These are phyloP conservation scores for Nymphalis io DNA, from an alignment of 1,140 invertebrate species.

Conservation along the genomic window DNA sequence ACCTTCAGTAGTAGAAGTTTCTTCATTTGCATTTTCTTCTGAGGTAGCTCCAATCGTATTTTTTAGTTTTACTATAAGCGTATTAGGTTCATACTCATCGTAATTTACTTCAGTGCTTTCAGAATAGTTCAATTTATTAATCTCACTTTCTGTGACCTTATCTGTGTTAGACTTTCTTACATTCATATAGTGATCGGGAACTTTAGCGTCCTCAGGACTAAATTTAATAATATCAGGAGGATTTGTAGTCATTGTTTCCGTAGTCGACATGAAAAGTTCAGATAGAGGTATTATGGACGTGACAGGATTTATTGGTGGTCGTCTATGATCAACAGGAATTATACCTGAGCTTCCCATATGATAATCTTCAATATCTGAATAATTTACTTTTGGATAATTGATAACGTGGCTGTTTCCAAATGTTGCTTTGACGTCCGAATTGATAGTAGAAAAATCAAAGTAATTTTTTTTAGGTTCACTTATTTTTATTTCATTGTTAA, in stretches of 20 bases:
- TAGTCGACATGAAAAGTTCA: slow-evolving; percentile 36
- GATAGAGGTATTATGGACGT: slow-evolving; percentile 45
- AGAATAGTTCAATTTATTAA: slow-evolving; percentile 14
- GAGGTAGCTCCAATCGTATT: slow-evolving; percentile 49
- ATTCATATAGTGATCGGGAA: slow-evolving; percentile 62
- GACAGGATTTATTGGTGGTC: slow-evolving; percentile 39
- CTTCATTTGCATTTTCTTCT: slow-evolving; percentile 39
- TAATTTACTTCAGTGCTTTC: slow-evolving; percentile 23
- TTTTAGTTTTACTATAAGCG: slow-evolving; percentile 55
- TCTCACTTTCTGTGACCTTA: slow-evolving; percentile 17
- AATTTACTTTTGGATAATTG: slow-evolving; percentile 34
- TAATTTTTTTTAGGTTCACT: background rate
- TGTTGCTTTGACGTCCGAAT: background rate
- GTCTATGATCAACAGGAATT: slow-evolving; percentile 51
- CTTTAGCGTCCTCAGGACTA: slow-evolving; percentile 67
- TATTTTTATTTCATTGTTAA: background rate
- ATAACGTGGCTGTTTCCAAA: slow-evolving; percentile 24
- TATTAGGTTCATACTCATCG: slow-evolving; percentile 41
- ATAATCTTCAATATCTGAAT: slow-evolving; percentile 62
- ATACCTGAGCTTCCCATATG: slow-evolving; percentile 68
- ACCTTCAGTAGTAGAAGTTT: slow-evolving; percentile 8
- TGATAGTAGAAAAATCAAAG: background rate
- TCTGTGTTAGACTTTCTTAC: slow-evolving; percentile 34
- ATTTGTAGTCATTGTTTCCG: slow-evolving; percentile 40
- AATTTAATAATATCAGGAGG: slow-evolving; percentile 68